These are phyloP conservation scores for Graptemys geographica DNA, from an alignment of 2,797 vertebrate genomes.

Conservation along the genomic window DNA sequence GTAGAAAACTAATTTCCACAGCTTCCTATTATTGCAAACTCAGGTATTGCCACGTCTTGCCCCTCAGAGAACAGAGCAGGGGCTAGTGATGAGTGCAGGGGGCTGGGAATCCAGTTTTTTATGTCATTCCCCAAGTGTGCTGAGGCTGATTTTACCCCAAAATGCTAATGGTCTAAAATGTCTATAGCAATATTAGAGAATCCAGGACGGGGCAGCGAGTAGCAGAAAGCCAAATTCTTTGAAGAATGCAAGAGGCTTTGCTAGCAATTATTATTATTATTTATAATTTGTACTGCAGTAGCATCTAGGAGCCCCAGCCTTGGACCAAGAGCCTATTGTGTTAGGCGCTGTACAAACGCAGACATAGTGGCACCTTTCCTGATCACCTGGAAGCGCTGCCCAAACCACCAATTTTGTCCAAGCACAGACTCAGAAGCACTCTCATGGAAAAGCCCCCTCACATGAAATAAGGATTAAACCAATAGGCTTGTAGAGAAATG, in stretches of 20 bases:
- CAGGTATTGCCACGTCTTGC: constrained; percentile 10
- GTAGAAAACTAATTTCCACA: constrained; percentile 30
- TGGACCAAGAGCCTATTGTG: background rate
- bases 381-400: background rate
- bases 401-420: background rate
- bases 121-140: background rate
- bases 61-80: background rate
- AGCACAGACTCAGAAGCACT: background rate
- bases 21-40: background rate
- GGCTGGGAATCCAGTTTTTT: background rate
- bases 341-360: background rate
- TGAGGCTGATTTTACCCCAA: background rate
- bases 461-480: background rate
- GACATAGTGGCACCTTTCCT: background rate
- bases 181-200: background rate
- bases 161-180: constrained; percentile 39
- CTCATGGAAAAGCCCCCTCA: background rate
- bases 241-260: fast-evolving
- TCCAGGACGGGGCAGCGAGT: background rate
- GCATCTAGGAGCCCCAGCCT: background rate
- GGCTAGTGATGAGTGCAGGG: fast-evolving
- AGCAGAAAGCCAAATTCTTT: background rate
- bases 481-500: background rate
- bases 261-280: background rate
- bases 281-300: fast-evolving